Evolutionary conservation across 1,140 invertebrate genomes (phyloP).

Genomic region (Anastrepha obliqua): DNA sequence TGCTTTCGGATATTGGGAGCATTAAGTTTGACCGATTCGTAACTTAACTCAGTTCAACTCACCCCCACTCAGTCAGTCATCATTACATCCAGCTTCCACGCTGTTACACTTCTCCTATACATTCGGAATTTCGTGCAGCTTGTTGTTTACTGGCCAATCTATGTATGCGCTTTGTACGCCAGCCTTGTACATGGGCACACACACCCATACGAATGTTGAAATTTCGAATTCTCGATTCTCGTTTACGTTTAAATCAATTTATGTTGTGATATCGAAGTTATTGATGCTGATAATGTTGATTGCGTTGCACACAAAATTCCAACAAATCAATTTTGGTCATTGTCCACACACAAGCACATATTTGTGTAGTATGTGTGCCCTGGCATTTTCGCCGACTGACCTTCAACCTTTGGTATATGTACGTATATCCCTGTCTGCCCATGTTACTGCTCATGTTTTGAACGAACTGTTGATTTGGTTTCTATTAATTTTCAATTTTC

Average conservation of each 20-base stretch:
- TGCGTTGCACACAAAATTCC: conserved; percentile 38
- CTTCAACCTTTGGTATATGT: background rate
- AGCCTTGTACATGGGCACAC: background rate
- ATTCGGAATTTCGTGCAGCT: background rate
- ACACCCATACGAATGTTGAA: background rate
- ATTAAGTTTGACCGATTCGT: conserved; percentile 6
- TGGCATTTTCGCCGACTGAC: background rate
- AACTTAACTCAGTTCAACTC: background rate
- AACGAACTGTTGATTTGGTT: background rate
- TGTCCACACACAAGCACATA: background rate
- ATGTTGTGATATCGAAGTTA: conserved; percentile 52
- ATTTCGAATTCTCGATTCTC: background rate
- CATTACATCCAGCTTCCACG: background rate
- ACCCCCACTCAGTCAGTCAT: background rate
- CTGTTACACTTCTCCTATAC: background rate
- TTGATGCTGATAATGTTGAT: conserved; percentile 46
- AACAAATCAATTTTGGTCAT: conserved; percentile 52
- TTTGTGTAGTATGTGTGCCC: background rate
- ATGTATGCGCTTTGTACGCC: background rate
- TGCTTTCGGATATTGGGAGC: background rate
- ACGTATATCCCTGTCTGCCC: background rate
- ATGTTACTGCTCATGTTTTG: background rate
- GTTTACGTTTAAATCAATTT: conserved; percentile 54
- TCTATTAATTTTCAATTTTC: conserved; percentile 33
- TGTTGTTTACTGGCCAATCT: background rate